Base-by-base conservation (phyloP, 1,140 invertebrate genomes). In the Drosophila jambulina region DNA sequence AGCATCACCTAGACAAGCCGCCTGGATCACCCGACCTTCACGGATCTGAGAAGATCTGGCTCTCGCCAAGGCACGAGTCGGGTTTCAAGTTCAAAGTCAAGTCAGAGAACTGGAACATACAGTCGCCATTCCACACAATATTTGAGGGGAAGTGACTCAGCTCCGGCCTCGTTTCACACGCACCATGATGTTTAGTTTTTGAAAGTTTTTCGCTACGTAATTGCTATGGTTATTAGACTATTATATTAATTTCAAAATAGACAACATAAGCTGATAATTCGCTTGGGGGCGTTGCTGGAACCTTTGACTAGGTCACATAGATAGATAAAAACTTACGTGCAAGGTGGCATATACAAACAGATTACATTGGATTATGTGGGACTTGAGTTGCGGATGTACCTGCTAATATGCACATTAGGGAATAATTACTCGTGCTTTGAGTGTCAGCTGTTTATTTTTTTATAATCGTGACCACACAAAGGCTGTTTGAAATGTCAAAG, bases 351-450 rank as follows among this genome's bases (percentile, higher is more conserved):
- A n/a, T 38, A 12, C 4, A 38, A 40, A 36, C 21, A 43, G 17
- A 32, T 56, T 40, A 56, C 32, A 29, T 21, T 60, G 48, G 49
- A 58, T 68, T 60, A 61, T 48, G 54, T 54, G 54, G 49, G n/a
- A 43, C 51, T 45, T 64, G 13, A 19, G 36, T 40, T 21, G 38
- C 53, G 45, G 43, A 57, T 59, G 74, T 13, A 97, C 98, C 90
- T 97, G 94, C 93, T 98, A 97, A 27, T 98, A 98, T 29, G 98
- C 99, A 92, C 98, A 99, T 93, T 99, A 98, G 12, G 98, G 97
- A 93, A 98, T 98, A 91, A 95, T 96, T 12, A 98, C 29, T 25
- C n/a, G 60, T 49, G 61, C 40, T 45, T 75, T 27, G 34, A 68
- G 7, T 42, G 40, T 32, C 72, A 60, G n/a, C 19, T 36, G 57